Base-by-base conservation (phyloP, 2,888 invertebrate genomes). In the Steinernema scapterisci region DNA sequence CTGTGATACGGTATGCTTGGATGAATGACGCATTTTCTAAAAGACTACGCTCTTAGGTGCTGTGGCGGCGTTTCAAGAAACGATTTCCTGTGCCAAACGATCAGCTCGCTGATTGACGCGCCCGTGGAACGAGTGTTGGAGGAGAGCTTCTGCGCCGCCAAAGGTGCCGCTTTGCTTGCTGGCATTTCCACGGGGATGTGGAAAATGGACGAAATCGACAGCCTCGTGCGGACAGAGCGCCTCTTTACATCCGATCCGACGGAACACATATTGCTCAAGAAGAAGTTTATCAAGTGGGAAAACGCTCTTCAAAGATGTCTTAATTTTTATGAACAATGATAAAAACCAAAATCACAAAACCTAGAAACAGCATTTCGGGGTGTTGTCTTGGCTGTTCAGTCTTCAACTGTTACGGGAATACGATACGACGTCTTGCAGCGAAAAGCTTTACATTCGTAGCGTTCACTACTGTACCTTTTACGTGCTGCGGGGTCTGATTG, bases 31-130 rank as follows among this genome's bases (percentile, higher is more conserved):
- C 13, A 3, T 0, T 9, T 44, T 75, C 21, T 11, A 3, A 25
- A 7, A 38, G 9, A 38, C 9, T 6, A 38, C 38, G n/a, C 44
- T 5, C 90, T 7, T 88, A 95, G 96, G 85, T 91, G 95, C 77
- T 95, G 96, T 88, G 97, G 97, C 1, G 97, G 97, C n/a, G 95
- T 97, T n/a, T 93, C 95, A 0, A 92, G 92, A 79, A 97, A 95
- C 88, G 92, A 95, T 89, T 97, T 97, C 87, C 90, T 97, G 54
- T 92, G 94, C 82, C 95, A 96, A 88, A 89, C 94, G 75, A 91
- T 97, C 80, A 92, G 95, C 0, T 94, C 96, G 88, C 90, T 95
- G 73, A 93, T 93, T 0, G 92, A 92, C 0, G 88, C 93, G 73
- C 88, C 89, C 0, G 92, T 96, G 3, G 93, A 94, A 87, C 90